These are phyloP conservation scores for Pyrrhia umbra DNA, from an alignment of 2,888 invertebrate species.

Conservation along the genomic window DNA sequence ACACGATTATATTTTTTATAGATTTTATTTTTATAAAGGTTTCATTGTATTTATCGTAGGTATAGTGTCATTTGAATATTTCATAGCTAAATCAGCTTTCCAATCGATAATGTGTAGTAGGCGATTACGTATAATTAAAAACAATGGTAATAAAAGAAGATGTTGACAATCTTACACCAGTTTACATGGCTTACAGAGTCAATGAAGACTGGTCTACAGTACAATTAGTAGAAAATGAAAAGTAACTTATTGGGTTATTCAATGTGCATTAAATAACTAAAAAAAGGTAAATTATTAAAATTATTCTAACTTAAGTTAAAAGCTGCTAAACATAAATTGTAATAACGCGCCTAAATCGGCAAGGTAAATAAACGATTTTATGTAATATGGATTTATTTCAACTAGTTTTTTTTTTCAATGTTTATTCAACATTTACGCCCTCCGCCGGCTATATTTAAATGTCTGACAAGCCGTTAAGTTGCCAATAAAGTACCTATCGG, in stretches of 20 bases:
- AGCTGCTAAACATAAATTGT: conserved; percentile 85
- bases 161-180: conserved; percentile 47
- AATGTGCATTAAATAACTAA: conserved; percentile 83
- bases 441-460: conserved; percentile 46
- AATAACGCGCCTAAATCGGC: conserved; percentile 71
- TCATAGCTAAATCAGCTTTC: conserved; percentile 84
- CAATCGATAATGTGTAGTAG: conserved; percentile 88
- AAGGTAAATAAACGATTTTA: conserved; percentile 71
- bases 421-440: conserved; percentile 62
- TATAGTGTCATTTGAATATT: conserved; percentile 88
- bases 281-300: conserved; percentile 80
- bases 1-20: conserved; percentile 71
- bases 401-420: conserved; percentile 66
- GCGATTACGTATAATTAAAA: conserved; percentile 83
- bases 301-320: conserved; percentile 84
- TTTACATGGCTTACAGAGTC: conserved; percentile 58
- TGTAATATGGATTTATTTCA: conserved; percentile 75
- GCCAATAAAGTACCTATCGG: conserved; percentile 55
- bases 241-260: conserved; percentile 81
- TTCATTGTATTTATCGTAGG: conserved; percentile 88
- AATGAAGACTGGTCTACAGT: conserved; percentile 52
- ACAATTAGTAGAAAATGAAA: conserved; percentile 67
- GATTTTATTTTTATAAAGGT: conserved; percentile 88
- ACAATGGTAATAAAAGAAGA: conserved; percentile 72
- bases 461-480: conserved; percentile 47